Conservation (phyloP, 2,888 invertebrate species). For the Dynastes tityus region DNA sequence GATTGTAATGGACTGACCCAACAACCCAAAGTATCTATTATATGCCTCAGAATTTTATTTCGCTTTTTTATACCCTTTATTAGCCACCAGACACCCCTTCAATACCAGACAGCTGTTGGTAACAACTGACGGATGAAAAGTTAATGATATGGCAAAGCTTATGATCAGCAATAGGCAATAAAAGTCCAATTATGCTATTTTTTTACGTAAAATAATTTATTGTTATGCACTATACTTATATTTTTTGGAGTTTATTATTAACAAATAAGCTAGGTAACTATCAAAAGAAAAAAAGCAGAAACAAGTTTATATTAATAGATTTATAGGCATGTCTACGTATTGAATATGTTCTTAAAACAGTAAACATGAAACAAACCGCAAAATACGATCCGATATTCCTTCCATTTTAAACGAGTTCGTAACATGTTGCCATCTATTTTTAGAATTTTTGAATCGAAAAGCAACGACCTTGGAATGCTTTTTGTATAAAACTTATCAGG, state of each 20-base stretch:
- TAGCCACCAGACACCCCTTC: too few species aligned
- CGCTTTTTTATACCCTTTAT: too few species aligned
- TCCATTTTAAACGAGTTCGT: neutral
- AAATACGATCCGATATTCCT: neutral
- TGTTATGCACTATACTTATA: neutral
- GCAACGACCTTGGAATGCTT: slow-evolving; percentile 17
- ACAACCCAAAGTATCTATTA: too few species aligned
- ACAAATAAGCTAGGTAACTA: neutral
- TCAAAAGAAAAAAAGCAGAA: neutral
- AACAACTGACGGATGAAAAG: too few species aligned
- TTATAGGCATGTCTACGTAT: neutral
- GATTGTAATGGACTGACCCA: too few species aligned
- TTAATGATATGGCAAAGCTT: too few species aligned
- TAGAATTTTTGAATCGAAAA: slow-evolving; percentile 23
- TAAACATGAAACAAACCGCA: neutral
- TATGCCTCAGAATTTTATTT: too few species aligned
- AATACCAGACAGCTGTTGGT: too few species aligned
- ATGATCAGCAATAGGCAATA: too few species aligned
- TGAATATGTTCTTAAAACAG: neutral
- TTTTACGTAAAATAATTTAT: too few species aligned
- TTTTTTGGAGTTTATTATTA: neutral
- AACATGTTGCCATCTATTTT: slow-evolving; percentile 23
- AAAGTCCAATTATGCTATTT: too few species aligned
- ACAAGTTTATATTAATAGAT: neutral
- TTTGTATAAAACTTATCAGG: too few species aligned